Conservation (phyloP, 2,113 vertebrate species). For the Neogobius melanostomus region DNA sequence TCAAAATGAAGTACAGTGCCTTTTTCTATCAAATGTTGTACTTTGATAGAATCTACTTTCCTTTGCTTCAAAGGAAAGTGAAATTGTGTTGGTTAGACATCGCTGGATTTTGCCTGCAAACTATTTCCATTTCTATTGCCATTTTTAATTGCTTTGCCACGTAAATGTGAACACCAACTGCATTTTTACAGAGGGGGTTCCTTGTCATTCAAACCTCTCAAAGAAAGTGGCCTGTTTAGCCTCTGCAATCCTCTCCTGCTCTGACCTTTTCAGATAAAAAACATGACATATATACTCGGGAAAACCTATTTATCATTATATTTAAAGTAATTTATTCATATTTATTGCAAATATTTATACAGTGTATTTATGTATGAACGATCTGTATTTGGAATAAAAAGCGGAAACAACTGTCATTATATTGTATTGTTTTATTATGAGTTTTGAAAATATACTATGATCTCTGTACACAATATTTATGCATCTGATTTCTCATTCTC, state of each 20-base stretch:
- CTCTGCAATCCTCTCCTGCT: background rate
- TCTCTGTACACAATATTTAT: slow-evolving; percentile 70
- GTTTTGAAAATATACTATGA: slow-evolving; percentile 74
- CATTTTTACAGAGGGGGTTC: too few species aligned
- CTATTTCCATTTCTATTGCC: too few species aligned
- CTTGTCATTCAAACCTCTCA: too few species aligned
- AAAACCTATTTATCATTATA: slow-evolving; percentile 38
- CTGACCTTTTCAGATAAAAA: too few species aligned
- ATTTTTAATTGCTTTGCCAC: too few species aligned
- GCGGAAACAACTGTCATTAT: background rate
- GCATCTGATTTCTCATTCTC: slow-evolving; percentile 2
- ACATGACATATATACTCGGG: background rate
- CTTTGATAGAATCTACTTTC: too few species aligned
- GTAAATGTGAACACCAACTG: too few species aligned
- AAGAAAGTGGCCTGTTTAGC: background rate
- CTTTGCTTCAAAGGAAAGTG: too few species aligned
- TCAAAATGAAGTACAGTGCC: too few species aligned
- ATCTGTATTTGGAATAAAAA: slow-evolving; percentile 41
- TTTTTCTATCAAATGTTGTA: too few species aligned
- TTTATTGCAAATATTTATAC: slow-evolving; percentile 36
- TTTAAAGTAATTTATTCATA: slow-evolving; percentile 40
- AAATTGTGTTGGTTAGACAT: too few species aligned
- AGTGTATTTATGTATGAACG: slow-evolving; percentile 38
- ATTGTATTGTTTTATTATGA: slow-evolving; percentile 50
- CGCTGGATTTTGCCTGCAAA: too few species aligned